Evolutionary conservation across 1,140 invertebrate genomes (phyloP), one percentile per base, ranked within the genome.

Genomic region (Lepidurus packardi): DNA sequence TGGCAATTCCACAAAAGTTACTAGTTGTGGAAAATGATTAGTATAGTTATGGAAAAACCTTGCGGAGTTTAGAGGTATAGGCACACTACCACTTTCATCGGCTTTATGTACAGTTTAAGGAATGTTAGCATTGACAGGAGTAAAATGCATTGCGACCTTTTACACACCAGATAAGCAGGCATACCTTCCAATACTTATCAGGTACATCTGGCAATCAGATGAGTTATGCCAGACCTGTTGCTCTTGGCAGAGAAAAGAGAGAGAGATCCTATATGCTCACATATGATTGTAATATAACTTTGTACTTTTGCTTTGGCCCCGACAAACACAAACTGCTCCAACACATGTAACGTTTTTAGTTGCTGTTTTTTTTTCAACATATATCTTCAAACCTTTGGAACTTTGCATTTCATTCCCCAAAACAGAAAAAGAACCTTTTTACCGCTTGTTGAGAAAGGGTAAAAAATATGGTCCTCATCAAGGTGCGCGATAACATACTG

Each of bases 161-260:
- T 7, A 9, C 16, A 16, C 9, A 1, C 16, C 53, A 7, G 53
- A 65, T 13, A 65, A 21, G 53, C 53, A 65, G 16, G 53, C 16
- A 65, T n/a, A n/a, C 16, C 53, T 21, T 16, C 13, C 53, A 65
- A 65, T 65, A 65, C 53, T 65, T 65, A 65, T 65, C 53, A 65
- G 53, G 16, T n/a, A 13, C 45, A 65, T 65, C 53, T 65, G 53
- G 53, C 53, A 65, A 65, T 65, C 53, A 65, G 16, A 65, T 65
- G 53, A 65, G 53, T 65, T 65, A 65, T 65, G 53, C 53, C 53
- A 65, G 53, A 65, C 53, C 13, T 65, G 16, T 21, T 65, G 53
- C 53, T 65, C n/a, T 65, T 65, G 8, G 53, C 53, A 65, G 53
- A 65, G 7, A 13, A 65, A 2, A 34, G 25, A 34, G 25, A 34